These are phyloP conservation scores for Aspidapion aeneum DNA, from an alignment of 2,888 invertebrate species.

Conservation along the genomic window DNA sequence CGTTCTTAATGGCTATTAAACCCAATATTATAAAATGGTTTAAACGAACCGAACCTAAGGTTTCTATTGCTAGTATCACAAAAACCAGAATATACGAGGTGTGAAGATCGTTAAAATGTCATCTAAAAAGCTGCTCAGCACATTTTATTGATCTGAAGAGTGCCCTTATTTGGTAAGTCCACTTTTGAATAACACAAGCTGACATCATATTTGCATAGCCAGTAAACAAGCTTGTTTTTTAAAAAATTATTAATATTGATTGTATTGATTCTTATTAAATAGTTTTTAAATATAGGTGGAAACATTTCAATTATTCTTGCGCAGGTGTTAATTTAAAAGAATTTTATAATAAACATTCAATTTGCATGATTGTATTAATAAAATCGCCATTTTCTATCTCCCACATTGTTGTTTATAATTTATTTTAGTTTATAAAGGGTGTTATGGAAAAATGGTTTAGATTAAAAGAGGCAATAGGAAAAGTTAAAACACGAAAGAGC, in stretches of 20 bases:
- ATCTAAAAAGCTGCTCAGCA: background rate
- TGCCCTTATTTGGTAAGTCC: background rate
- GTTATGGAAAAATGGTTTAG: too few species aligned
- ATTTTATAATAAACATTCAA: background rate
- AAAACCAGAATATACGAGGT: background rate
- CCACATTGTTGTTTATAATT: background rate
- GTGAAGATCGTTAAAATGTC: background rate
- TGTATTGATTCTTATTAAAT: background rate
- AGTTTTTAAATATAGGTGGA: background rate
- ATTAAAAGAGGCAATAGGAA: too few species aligned
- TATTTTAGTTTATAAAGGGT: too few species aligned
- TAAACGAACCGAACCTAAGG: too few species aligned
- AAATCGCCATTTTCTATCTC: too few species aligned
- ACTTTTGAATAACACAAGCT: background rate
- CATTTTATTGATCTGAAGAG: background rate
- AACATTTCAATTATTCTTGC: background rate
- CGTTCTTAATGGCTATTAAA: too few species aligned
- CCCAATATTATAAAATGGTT: too few species aligned
- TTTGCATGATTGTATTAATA: background rate
- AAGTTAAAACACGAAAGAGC: too few species aligned
- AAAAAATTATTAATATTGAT: background rate
- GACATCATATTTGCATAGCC: background rate
- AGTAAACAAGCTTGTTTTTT: background rate
- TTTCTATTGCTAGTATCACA: too few species aligned
- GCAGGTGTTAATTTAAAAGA: background rate